These are phyloP conservation scores for Nemopilema nomurai DNA, from an alignment of 30 jellyfish, hydroid and myxozoan genomes.

Conservation along the genomic window DNA sequence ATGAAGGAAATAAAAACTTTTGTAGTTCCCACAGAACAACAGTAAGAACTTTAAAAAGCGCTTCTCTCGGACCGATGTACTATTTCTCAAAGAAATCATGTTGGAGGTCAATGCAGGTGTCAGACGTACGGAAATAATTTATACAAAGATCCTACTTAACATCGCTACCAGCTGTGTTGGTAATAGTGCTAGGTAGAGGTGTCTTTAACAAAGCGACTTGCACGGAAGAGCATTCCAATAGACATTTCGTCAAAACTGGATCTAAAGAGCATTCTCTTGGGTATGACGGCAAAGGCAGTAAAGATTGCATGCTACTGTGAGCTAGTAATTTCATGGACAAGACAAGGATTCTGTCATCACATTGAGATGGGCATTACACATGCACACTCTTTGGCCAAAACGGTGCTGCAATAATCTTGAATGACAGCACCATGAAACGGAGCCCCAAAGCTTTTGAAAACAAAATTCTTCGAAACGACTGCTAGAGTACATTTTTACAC, in stretches of 20 bases:
- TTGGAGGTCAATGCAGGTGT: too few species aligned
- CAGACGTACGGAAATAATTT: too few species aligned
- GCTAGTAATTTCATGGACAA: background rate
- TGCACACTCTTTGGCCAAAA: slow-evolving; percentile 1
- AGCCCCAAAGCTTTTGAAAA: background rate
- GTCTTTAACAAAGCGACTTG: background rate
- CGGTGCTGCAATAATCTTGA: background rate
- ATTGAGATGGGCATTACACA: slow-evolving; percentile 14
- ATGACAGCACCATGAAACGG: background rate
- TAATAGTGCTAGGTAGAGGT: background rate
- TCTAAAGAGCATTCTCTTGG: background rate
- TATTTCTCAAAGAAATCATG: background rate
- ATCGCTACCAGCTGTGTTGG: background rate
- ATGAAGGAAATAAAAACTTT: background rate
- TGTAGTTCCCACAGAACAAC: background rate
- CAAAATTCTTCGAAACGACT: background rate
- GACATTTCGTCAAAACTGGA: background rate
- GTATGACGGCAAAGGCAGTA: background rate
- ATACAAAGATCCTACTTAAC: background rate
- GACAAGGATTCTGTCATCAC: background rate
- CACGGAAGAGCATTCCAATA: background rate
- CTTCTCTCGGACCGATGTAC: background rate
- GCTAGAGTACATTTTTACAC: background rate
- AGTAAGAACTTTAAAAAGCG: background rate
- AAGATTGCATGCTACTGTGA: background rate